Evolutionary conservation across 1,140 invertebrate species (phyloP).

Genomic region (Carposina sasakii): DNA sequence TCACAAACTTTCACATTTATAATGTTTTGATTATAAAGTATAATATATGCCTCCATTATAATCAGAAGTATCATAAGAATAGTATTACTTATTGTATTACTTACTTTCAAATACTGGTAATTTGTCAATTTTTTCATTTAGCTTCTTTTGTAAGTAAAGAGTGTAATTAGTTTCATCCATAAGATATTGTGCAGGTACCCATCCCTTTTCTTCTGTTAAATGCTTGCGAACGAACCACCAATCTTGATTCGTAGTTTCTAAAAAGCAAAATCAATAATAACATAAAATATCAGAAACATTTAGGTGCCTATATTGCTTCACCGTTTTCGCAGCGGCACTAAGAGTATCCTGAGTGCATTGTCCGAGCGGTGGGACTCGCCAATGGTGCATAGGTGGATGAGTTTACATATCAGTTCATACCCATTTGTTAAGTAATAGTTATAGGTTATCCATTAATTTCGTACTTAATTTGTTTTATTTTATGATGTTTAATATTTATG

Average conservation of each 20-base stretch:
- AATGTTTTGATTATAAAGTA: too few species aligned
- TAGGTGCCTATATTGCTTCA: too few species aligned
- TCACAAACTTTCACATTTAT: too few species aligned
- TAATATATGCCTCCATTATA: too few species aligned
- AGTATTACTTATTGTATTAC: conserved; percentile 51
- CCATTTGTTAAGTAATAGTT: too few species aligned
- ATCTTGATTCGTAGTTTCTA: conserved; percentile 84
- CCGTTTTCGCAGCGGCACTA: neutral
- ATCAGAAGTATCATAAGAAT: too few species aligned
- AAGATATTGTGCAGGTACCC: conserved; percentile 91
- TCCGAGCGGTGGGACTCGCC: conserved; percentile 8
- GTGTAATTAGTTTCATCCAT: conserved; percentile 87
- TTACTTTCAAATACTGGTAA: conserved; percentile 93
- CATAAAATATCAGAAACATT: too few species aligned
- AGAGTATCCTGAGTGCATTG: conserved; percentile 3
- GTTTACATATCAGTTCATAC: too few species aligned
- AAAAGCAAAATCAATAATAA: conserved; percentile 17
- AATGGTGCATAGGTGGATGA: conserved; percentile 2
- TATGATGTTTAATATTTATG: too few species aligned
- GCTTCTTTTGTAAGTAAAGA: conserved; percentile 87
- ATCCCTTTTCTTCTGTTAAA: conserved; percentile 91
- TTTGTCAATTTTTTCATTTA: conserved; percentile 93
- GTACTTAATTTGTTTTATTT: too few species aligned
- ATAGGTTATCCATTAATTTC: too few species aligned
- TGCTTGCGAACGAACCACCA: conserved; percentile 96